These are phyloP conservation scores for Lates japonicus DNA, from an alignment of 2,797 vertebrate genomes.

Conservation along the genomic window DNA sequence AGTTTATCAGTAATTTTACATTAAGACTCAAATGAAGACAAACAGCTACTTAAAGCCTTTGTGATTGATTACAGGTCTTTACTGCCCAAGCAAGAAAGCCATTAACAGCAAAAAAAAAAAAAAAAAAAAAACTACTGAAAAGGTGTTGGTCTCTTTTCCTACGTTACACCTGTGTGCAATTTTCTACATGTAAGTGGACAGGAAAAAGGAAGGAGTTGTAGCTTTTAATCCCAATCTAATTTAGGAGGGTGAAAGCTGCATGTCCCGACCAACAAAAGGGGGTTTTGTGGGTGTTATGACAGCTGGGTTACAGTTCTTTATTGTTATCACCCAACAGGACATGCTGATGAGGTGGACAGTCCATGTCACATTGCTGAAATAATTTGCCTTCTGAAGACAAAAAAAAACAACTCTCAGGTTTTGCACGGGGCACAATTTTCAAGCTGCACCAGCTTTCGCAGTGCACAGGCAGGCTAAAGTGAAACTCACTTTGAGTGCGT, in stretches of 20 bases:
- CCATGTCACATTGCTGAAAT: constrained; percentile 70
- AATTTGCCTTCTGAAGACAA: constrained; percentile 48
- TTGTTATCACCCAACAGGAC: constrained; percentile 56
- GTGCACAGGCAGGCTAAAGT: constrained; percentile 83
- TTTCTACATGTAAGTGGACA: constrained; percentile 72
- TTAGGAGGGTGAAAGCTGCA: constrained; percentile 68
- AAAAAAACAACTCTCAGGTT: constrained; percentile 30
- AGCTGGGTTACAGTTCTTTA: constrained; percentile 69
- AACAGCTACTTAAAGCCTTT: constrained; percentile 60
- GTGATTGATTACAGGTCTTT: constrained; percentile 74
- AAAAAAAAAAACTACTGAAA: constrained; percentile 55
- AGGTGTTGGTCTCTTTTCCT: constrained; percentile 61
- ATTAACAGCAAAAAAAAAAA: constrained; percentile 61
- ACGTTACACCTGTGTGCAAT: constrained; percentile 79
- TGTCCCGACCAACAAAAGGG: constrained; percentile 70
- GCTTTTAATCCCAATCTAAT: constrained; percentile 76
- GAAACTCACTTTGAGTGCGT: constrained; percentile 89
- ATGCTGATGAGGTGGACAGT: constrained; percentile 52
- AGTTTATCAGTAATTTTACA: constrained; percentile 67
- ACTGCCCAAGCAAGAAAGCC: constrained; percentile 48
- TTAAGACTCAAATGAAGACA: constrained; percentile 65
- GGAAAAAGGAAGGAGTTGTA: constrained; percentile 57
- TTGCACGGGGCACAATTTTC: constrained; percentile 25
- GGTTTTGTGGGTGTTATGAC: constrained; percentile 68
- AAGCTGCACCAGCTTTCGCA: constrained; percentile 50